phyloP scores from a whole-genome alignment of 2,797 vertebrate species.

The Rallus crepitans region DNA sequence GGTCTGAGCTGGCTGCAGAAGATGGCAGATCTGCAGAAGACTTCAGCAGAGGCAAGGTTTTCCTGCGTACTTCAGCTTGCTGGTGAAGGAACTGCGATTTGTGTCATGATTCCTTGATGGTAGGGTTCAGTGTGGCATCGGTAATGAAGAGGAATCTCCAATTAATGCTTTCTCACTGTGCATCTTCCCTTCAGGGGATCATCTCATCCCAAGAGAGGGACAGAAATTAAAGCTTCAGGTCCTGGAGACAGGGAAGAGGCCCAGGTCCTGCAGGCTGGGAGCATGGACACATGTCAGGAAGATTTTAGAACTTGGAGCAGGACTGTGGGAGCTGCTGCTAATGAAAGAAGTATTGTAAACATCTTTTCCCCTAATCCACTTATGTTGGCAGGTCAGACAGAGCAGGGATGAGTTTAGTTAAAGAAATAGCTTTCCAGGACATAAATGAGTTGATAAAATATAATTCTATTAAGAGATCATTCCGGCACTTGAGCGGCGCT shows the following conservation, averaged over 20 bases:
- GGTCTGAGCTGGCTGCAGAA: not conserved
- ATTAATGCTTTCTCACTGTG: not conserved
- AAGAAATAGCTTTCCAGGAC: not conserved
- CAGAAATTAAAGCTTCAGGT: not conserved
- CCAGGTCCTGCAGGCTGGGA: not conserved
- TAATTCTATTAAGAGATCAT: slow-evolving; percentile 8
- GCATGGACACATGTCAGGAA: accelerated
- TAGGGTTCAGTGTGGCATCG: not conserved
- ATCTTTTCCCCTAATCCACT: not conserved
- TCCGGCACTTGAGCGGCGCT: not conserved
- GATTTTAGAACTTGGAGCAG: accelerated
- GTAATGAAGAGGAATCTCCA: not conserved
- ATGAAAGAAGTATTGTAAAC: not conserved
- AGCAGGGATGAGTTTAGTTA: not conserved
- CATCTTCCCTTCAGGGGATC: not conserved
- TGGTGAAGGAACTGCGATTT: accelerated
- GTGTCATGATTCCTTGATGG: accelerated
- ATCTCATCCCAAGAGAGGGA: not conserved
- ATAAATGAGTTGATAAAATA: not conserved
- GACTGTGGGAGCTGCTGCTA: not conserved
- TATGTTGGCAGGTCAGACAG: not conserved
- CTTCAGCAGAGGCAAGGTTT: not conserved
- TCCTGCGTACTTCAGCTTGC: not conserved
- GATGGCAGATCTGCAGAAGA: not conserved
- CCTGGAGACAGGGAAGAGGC: not conserved